Evolutionary conservation across 2,888 invertebrate species (phyloP), one percentile per base, ranked within the genome.

Genomic region (Mamestra brassicae): DNA sequence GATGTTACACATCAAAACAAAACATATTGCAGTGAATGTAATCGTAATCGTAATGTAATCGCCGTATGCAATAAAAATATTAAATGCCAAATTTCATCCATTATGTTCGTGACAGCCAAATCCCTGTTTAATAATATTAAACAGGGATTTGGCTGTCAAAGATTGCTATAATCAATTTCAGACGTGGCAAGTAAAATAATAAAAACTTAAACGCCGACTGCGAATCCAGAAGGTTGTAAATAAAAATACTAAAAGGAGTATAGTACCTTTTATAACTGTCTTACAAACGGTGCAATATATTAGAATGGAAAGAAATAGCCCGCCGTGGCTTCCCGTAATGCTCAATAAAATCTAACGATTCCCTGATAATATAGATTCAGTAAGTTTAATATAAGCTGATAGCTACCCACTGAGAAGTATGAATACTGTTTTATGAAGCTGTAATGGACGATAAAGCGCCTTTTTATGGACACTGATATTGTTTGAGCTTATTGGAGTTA

Each of bases 341-440:
- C 71, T 66, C 86, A 58, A 85, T 85, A 85, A 85, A 85, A 86
- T 81, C 78, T 85, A 84, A 84, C 78, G 76, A 60, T 78, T 75
- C 65, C 62, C 74, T 78, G 73, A 86, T 81, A 85, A 84, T 74
- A 74, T 70, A 68, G 78, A 76, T 80, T 81, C 81, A 84, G 86
- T 78, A 73, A 76, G 78, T 84, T 86, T 86, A 78, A 84, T 84
- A 86, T 85, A 81, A 84, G 73, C 76, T 68, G 65, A 81, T 81
- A 75, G 78, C 73, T 76, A 78, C 72, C 47, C 64, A 71, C 65
- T 67, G 58, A 72, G 63, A 64, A 69, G 57, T 72, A 64, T 69
- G 79, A 80, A 83, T 72, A 78, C 72, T 72, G 65, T 71, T 80
- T 82, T 78, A 80, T 62, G 57, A 83, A 83, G 58, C 63, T 78